A percentile compares a stretch with the other conserved stretches of the same genome.
Evolutionary conservation across 2,888 invertebrate species (phyloP).

Genomic region (Lasioglossum calceatum): DNA sequence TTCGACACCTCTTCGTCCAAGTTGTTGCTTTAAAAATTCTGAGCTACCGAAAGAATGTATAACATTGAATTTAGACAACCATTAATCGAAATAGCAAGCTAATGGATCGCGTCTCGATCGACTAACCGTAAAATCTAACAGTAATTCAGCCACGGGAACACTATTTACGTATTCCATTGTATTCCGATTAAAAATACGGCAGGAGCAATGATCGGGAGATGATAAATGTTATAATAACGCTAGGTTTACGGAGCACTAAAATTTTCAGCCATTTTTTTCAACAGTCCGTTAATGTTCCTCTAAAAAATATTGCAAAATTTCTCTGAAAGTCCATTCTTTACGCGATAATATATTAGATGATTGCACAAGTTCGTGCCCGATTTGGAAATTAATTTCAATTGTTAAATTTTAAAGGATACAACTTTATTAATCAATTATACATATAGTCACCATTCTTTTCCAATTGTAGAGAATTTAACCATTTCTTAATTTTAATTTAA

Average conservation of each 20-base stretch:
- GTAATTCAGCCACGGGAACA: neutral
- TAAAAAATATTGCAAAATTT: no score
- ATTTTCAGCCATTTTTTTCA: no score
- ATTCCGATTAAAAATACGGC: neutral
- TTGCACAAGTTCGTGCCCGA: no score
- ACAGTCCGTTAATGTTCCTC: no score
- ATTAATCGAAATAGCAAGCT: neutral
- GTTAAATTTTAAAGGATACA: no score
- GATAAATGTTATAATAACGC: neutral
- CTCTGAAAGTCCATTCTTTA: no score
- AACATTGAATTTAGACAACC: neutral
- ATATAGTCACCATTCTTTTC: no score
- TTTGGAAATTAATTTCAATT: no score
- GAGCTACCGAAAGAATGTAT: neutral
- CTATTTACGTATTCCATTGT: constrained; percentile 12
- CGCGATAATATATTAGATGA: no score
- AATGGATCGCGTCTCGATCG: constrained; percentile 3
- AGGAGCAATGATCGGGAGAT: neutral
- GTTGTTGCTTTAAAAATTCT: neutral
- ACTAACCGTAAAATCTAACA: constrained; percentile 2
- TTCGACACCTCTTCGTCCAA: neutral
- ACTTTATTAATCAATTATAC: no score
- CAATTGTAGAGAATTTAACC: no score
- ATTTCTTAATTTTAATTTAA: no score
- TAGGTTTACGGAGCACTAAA: neutral